Evolutionary conservation across 2,797 vertebrate species (phyloP).

Genomic region (Falco peregrinus): DNA sequence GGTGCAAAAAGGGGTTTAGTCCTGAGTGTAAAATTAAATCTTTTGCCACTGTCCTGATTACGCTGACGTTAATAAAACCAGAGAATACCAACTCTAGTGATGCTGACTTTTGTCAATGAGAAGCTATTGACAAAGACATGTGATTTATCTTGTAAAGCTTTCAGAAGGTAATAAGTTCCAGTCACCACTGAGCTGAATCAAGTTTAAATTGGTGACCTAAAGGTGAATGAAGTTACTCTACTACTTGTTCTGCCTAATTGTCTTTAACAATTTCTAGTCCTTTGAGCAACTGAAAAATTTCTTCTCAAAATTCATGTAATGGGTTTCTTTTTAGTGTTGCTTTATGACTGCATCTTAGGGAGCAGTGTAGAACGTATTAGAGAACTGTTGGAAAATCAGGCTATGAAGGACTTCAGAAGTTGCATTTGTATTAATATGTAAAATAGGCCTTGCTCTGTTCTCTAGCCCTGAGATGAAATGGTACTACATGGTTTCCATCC

Average conservation of each 20-base stretch:
- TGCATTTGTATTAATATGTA: background rate
- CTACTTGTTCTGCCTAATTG: constrained; percentile 15
- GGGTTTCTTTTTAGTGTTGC: background rate
- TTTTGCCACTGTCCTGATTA: background rate
- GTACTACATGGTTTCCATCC: background rate
- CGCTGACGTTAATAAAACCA: background rate
- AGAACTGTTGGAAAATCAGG: background rate
- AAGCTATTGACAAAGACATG: background rate
- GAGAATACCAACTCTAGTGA: background rate
- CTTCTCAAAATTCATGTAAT: background rate
- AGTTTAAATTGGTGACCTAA: background rate
- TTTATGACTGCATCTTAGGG: background rate
- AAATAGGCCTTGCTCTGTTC: background rate
- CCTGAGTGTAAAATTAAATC: background rate
- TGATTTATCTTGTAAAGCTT: background rate
- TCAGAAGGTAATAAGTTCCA: background rate
- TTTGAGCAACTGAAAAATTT: background rate
- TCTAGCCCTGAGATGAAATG: background rate
- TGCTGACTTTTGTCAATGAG: background rate
- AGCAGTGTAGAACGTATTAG: background rate
- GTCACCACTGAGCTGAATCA: background rate
- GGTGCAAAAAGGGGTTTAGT: background rate
- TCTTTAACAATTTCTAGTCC: background rate
- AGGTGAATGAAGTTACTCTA: background rate
- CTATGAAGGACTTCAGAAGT: background rate